Base-by-base conservation (phyloP, 2,888 invertebrate species). In the Orchesella flavescens region DNA sequence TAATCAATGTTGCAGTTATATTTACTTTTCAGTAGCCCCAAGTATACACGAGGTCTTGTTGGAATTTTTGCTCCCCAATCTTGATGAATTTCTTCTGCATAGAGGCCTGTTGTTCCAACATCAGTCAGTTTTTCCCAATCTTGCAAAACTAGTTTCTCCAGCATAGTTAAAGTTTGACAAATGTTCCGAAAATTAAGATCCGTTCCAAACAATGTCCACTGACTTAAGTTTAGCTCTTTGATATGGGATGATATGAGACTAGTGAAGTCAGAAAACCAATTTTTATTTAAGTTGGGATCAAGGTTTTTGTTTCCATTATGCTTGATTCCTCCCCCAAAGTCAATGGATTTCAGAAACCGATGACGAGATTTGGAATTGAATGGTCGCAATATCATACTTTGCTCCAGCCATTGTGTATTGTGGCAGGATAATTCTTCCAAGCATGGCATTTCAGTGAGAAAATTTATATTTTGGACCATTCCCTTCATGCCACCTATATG, bases 81-180 rank as follows among this genome's bases (percentile, higher is more conserved):
- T 10, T 78, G 78, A 57, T 84, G 84, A 69, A 86, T 59, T 72
- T 86, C 83, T 24, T 84, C 83, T 19, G 82, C 81, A 17, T 69
- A 74, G 53, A 87, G 71, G 1, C 88, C 88, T 0, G 86, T 85
- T 9, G 86, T 63, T 1, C 85, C 88, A 0, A 83, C 73, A 73
- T 88, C 88, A n/a, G 83, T 81, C 12, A 88, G 43, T 9, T 81
- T 68, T 10, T 69, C 77, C 88, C 88, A 88, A 17, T 82, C 86
- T n/a, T 85, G 57, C 2, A 88, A 75, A 12, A 66, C 66, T 1
- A 88, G 57, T 46, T 84, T 81, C 46, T 86, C 83, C 24, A 88
- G 61, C 9, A 78, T 44, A 0, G 53, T 55, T 1, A 88, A 46
- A 7, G 73, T 61, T 12, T 76, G 75, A 55, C 88, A 88, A 72